Base-by-base conservation (phyloP, 2,888 invertebrate species). In the Agrilus mali region DNA sequence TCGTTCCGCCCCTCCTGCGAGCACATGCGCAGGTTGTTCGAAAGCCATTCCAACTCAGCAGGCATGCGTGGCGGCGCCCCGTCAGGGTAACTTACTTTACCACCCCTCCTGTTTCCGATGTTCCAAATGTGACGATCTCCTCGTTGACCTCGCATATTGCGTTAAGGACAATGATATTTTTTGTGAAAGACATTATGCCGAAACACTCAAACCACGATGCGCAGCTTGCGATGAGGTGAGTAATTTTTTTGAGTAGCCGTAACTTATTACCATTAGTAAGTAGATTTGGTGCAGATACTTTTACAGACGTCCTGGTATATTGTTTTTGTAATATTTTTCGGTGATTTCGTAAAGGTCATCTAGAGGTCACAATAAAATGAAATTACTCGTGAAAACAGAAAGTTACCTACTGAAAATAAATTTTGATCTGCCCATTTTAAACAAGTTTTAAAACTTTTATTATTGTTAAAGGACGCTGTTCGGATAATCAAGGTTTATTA, bases 181-280 rank as follows among this genome's bases (percentile, higher is more conserved):
- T 71, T 95, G 95, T 69, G 93, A 92, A 61, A 76, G 95, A 50
- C 97, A 98, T 70, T 98, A 95, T 67, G 94, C 95, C 40, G 96
- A 98, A 69, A 78, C 86, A 60, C 74, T 96, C 62, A 93, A 94
- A 67, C 95, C 97, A 13, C 75, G 97, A 57, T 97, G 97, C 67
- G 81, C 90, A 50, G 87, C 93, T 54, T 98, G 97, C 71, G 96
- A 97, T 71, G 97, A 98, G 88, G 97, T 98, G 64, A 77, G 85
- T 72, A 32, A n/a, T 38, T 27, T 3, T 22, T 22, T 22, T 22
- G 7, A 7, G 22, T 3, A 27, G 10, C 3, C 10, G 27, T 27
- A 27, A 4, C 10, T 27, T 27, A 10, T 8, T 27, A 27, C n/a
- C n/a, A n/a, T n/a, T n/a, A n/a, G n/a, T n/a, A n/a, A n/a, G n/a